Percentiles rank a stretch among this genome's conserved stretches.
Evolutionary conservation across 2,113 vertebrate genomes (phyloP).

Genomic region (Melanostigma gelatinosum): DNA sequence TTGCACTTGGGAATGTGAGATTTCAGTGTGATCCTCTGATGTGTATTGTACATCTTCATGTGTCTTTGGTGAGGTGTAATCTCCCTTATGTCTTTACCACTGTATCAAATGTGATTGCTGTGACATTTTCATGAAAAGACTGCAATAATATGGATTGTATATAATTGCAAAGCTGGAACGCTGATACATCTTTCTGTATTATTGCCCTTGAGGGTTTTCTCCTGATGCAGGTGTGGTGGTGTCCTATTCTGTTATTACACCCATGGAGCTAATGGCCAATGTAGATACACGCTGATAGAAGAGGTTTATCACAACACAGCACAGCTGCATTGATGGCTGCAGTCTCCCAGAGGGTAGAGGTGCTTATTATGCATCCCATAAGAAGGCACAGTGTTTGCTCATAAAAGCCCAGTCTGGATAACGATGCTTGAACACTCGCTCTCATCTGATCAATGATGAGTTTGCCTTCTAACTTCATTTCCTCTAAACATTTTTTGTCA

Average conservation of each 20-base stretch:
- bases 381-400: conserved; percentile 68
- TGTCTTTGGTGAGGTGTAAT: conserved; percentile 51
- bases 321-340: conserved; percentile 65
- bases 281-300: conserved; percentile 71
- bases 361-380: conserved; percentile 78
- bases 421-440: conserved; percentile 75
- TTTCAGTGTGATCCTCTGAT: conserved; percentile 39
- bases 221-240: conserved; percentile 56
- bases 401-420: conserved; percentile 76
- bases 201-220: conserved; percentile 67
- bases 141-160: conserved; percentile 62
- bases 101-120: conserved; percentile 58
- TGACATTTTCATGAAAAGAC: conserved; percentile 65
- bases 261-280: conserved; percentile 66
- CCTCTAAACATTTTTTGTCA: conserved; percentile 60
- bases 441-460: conserved; percentile 78
- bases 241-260: conserved; percentile 72
- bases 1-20: conserved; percentile 38
- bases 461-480: conserved; percentile 79
- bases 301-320: conserved; percentile 73
- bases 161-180: conserved; percentile 60
- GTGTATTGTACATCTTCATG: conserved; percentile 44
- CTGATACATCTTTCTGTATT: conserved; percentile 53
- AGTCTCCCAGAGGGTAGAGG: conserved; percentile 73
- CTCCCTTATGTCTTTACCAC: conserved; percentile 45